Evolutionary conservation across 92 coral and sea anemone genomes (phyloP), one percentile per base, ranked within the genome.

Genomic region (Desmophyllum pertusum): DNA sequence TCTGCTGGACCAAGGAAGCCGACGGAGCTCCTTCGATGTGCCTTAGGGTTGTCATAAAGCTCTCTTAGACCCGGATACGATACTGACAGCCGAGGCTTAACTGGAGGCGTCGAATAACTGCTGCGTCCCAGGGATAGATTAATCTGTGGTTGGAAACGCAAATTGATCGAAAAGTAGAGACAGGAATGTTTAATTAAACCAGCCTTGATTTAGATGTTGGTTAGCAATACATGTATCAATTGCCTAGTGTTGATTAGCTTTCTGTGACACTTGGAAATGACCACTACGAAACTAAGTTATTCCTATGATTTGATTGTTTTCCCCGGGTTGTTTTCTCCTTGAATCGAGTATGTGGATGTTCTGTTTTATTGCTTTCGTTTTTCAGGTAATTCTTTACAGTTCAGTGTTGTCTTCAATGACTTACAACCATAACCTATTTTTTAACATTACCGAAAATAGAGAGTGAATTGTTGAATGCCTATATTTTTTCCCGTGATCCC

Each of bases 41-140:
- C 87, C 99, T 96, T 89, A 75, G 90, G 91, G 75, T 92, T 98
- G 88, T 87, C 90, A 65, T 63, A 87, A 70, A 89, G 76, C 71
- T 87, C 93, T 83, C 92, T 92, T 82, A 94, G 93, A 77, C 88
- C 90, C 59, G 98, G 98, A 81, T 86, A 94, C 41, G 98, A 94
- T 73, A 94, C 85, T 17, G 98, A 94, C 73, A 94, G 90, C 77
- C 98, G 98, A 87, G 95, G 90, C 95, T 72, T 77, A 78, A 52
- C 74, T 23, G 80, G 53, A 61, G 91, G 41, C 83, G 74, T 10
- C 30, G 31, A 86, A 78, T 93, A 90, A 71, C 91, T 93, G 90
- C 93, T 94, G 88, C 84, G 91, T 80, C 91, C 92, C 89, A 93
- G 78, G 72, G 98, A 88, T 69, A 91, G 87, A 80, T 88, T 84